Conservation (phyloP, 2,888 invertebrate species). For the Agrotis exclamationis region DNA sequence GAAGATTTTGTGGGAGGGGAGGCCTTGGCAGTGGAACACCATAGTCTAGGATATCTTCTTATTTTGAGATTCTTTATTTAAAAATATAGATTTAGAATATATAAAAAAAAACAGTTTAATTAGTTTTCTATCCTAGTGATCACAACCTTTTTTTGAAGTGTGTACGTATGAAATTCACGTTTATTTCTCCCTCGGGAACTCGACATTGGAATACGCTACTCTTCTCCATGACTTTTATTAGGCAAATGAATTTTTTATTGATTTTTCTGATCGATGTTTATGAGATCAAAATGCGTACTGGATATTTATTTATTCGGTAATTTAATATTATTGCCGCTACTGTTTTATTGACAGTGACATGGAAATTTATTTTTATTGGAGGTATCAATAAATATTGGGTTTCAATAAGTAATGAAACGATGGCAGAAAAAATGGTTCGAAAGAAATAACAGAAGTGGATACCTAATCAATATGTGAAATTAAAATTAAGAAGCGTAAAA, state of each 20-base stretch:
- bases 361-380: background rate
- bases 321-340: slow-evolving; percentile 3
- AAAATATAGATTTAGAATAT: too few relatives aligned
- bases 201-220: slow-evolving; percentile 68
- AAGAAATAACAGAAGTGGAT: background rate
- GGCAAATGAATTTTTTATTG: slow-evolving; percentile 69
- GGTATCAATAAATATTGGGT: background rate
- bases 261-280: slow-evolving; percentile 33
- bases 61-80: too few relatives aligned
- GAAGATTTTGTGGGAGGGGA: too few relatives aligned
- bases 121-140: too few relatives aligned
- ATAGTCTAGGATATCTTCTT: too few relatives aligned
- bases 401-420: background rate
- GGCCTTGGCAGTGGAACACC: too few relatives aligned
- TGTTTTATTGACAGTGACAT: background rate
- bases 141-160: too few relatives aligned
- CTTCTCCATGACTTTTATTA: slow-evolving; percentile 73
- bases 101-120: too few relatives aligned
- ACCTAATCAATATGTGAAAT: too few relatives aligned
- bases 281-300: slow-evolving; percentile 10
- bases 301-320: background rate
- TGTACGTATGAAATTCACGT: slow-evolving; percentile 79
- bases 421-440: background rate
- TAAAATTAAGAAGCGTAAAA: background rate
- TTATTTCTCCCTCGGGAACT: slow-evolving; percentile 72